Evolutionary conservation across 2,113 vertebrate genomes (phyloP), one percentile per base, ranked within the genome.

Genomic region (Prietella phreatophila): DNA sequence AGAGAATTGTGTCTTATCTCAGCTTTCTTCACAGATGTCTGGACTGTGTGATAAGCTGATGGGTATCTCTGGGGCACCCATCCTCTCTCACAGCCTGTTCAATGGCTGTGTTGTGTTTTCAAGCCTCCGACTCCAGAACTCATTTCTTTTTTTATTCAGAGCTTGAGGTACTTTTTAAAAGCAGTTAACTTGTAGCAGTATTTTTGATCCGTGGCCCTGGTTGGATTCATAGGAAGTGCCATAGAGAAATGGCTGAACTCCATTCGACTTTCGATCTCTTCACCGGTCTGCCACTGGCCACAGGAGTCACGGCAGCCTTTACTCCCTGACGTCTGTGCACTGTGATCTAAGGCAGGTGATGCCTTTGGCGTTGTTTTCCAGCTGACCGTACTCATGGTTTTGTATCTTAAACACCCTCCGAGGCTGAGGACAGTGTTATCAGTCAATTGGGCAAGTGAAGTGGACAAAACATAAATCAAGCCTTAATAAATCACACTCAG

Each of bases 1-100:
- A 76, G 86, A 80, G 55, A 81, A 89, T 76, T 84, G 75, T 58
- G 84, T 90, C 89, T 78, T 10, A 75, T 76, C 76, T 87, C 30
- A 80, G 85, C 60, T 65, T 73, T 63, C 71, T 86, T 73, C 14
- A 5, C 65, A 55, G 79, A 25, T 76, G 60, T 87, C 58, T 88
- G 73, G 30, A 84, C 79, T 67, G 58, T 88, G 60, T 84, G 87
- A 88, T 88, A 84, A 88, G 87, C 82, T 88, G 87, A 88, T 88
- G 63, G 60, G 11, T 87, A 87, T 87, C 86, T 73, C 36, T 36
- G 65, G 53, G 69, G 65, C 47, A 47, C 61, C 65, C 53, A 78
- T 75, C 80, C 84, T 84, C 33, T 19, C 65, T 85, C 82, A 79
- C 27, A 79, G 58, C 60, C 42, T 65, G 39, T 78, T 79, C 47